A percentile compares a stretch with the other conserved stretches of the same genome.
Evolutionary conservation across 2,113 vertebrate species (phyloP).

Genomic region (Actinemys pallida): DNA sequence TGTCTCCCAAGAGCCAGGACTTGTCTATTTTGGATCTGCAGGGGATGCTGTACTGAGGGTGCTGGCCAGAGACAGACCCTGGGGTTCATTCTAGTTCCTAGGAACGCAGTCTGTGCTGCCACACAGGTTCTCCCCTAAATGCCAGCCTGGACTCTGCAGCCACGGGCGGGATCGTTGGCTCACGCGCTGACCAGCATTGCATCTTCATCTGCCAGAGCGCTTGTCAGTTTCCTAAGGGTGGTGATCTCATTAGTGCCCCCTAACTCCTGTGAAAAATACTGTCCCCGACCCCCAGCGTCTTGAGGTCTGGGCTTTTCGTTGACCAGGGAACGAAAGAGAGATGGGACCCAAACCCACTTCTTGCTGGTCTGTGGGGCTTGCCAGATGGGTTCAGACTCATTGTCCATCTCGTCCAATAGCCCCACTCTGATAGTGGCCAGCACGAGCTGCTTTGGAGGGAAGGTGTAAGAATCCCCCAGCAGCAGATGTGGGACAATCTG

Average conservation of each 20-base stretch:
- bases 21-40: background rate
- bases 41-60: background rate
- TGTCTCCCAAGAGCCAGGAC: background rate
- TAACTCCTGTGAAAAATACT: background rate
- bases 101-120: no score
- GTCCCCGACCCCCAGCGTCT: background rate
- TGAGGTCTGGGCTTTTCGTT: no score
- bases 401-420: background rate
- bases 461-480: background rate
- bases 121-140: background rate
- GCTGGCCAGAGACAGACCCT: background rate
- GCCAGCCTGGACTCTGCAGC: background rate
- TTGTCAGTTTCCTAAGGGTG: background rate
- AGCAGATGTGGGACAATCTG: background rate
- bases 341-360: background rate
- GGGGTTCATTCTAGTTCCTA: background rate
- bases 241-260: background rate
- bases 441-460: background rate
- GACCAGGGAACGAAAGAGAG: background rate
- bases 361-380: background rate
- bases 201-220: background rate
- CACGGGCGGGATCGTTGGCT: background rate
- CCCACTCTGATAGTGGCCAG: background rate
- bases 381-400: background rate
- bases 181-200: background rate